Evolutionary conservation across 2,888 invertebrate species (phyloP), one percentile per base, ranked within the genome.

Genomic region (Xestia sexstrigata): DNA sequence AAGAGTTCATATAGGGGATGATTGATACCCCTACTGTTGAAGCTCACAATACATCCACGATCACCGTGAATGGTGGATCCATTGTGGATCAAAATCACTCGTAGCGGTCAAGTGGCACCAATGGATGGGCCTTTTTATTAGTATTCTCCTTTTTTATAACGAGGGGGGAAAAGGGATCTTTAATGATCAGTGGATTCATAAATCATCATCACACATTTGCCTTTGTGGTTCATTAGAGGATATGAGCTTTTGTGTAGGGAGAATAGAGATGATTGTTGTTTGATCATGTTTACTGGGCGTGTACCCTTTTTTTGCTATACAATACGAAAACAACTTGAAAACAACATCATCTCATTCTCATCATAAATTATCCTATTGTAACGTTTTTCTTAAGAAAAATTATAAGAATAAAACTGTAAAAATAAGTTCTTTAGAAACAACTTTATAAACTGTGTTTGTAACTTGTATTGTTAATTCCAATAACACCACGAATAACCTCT

Each of bases 1-100:
- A 90, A 88, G 88, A 88, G 85, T 88, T 89, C 88, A 87, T 88
- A 88, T 81, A 88, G 81, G 68, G 76, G 69, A 90, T 89, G 89
- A 91, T 90, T 89, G 91, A 90, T 90, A 86, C 83, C 86, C 77
- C 62, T 78, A 62, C 82, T 74, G 74, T 86, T 84, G 83, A 80
- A 74, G 66, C 71, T 78, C 60, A 86, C 76, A 88, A 81, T 86
- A 81, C 79, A 83, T 62, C 68, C 65, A 76, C 76, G 68, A 72
- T 79, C 76, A 77, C 66, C 66, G 76, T 84, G 76, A 87, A 70
- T 76, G n/a, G 72, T 66, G 42, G 7, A 47, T 58, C 70, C 66
- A 82, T 88, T 89, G 89, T 89, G 47, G 62, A 73, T 78, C 39
- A 66, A 78, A 85, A 80, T 79, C 78, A 79, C 80, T 84, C 65